phyloP scores from a whole-genome alignment of 2,888 invertebrate species.

The Polyommatus iphigenia region DNA sequence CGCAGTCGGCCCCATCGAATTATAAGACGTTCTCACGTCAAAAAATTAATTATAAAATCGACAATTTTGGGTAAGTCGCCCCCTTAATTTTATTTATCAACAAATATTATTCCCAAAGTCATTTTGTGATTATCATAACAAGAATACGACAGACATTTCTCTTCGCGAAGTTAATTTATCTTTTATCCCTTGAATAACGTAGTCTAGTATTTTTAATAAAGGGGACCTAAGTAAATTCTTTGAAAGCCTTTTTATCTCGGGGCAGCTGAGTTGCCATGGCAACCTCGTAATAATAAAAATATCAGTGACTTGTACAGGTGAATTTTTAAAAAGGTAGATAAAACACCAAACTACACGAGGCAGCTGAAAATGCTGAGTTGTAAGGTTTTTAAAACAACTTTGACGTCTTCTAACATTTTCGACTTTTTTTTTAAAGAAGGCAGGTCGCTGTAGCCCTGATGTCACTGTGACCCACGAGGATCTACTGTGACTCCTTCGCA shows the following conservation, averaged over 20 bases:
- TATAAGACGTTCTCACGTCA: too few relatives aligned
- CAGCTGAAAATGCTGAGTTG: too few relatives aligned
- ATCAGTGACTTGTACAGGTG: background rate
- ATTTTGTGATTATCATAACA: background rate
- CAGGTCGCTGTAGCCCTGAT: too few relatives aligned
- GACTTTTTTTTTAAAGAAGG: too few relatives aligned
- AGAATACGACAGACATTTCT: background rate
- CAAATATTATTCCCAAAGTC: background rate
- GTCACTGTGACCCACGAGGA: too few relatives aligned
- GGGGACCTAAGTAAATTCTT: background rate
- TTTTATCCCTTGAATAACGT: background rate
- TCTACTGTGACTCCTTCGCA: too few relatives aligned
- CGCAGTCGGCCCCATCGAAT: too few relatives aligned
- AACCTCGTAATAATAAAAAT: background rate
- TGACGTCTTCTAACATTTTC: too few relatives aligned
- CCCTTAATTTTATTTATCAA: too few relatives aligned
- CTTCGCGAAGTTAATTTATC: background rate
- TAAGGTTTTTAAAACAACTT: too few relatives aligned
- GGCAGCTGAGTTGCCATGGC: background rate
- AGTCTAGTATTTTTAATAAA: slow-evolving; percentile 6
- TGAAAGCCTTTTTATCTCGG: slow-evolving; percentile 18
- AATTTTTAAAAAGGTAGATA: background rate
- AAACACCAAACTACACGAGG: background rate
- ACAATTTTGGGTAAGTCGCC: too few relatives aligned
- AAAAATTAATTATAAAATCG: too few relatives aligned